Evolutionary conservation across 1,140 invertebrate genomes (phyloP).

Genomic region (Scaptomyza graminum): DNA sequence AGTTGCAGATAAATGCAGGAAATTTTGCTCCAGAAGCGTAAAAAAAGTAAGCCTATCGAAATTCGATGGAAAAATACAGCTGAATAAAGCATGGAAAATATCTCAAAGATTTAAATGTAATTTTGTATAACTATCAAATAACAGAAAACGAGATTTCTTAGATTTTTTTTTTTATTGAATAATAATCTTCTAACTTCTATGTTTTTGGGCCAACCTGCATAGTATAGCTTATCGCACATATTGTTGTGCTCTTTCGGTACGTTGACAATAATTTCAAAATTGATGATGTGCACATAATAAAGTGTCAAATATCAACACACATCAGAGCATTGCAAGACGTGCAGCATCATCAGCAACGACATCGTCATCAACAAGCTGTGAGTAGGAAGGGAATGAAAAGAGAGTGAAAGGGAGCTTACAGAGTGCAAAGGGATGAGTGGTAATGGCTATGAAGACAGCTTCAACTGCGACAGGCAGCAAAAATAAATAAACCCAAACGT

Average conservation of each 20-base stretch:
- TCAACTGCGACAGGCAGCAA: slow-evolving; percentile 34
- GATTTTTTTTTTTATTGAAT: background rate
- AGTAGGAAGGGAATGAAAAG: background rate
- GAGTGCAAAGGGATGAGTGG: background rate
- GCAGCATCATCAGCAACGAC: slow-evolving; percentile 42
- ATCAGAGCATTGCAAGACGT: slow-evolving; percentile 52
- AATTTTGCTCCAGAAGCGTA: too few species aligned
- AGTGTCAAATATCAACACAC: slow-evolving; percentile 74
- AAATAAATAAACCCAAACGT: slow-evolving; percentile 61
- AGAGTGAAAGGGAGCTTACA: background rate
- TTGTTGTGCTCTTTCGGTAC: slow-evolving; percentile 19
- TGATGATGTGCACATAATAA: slow-evolving; percentile 77
- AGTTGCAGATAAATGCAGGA: too few species aligned
- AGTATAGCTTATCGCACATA: slow-evolving; percentile 1
- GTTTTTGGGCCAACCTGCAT: background rate
- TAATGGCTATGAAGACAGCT: slow-evolving; percentile 50
- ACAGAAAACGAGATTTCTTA: background rate
- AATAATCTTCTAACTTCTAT: too few species aligned
- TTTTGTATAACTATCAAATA: background rate
- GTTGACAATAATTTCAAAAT: slow-evolving; percentile 69
- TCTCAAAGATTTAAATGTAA: too few species aligned
- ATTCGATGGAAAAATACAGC: too few species aligned
- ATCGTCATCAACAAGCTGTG: slow-evolving; percentile 22
- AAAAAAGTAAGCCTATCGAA: too few species aligned
- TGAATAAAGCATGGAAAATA: too few species aligned